phyloP scores from a whole-genome alignment of 2,888 invertebrate species.

The Tuberolachnus salignus region DNA sequence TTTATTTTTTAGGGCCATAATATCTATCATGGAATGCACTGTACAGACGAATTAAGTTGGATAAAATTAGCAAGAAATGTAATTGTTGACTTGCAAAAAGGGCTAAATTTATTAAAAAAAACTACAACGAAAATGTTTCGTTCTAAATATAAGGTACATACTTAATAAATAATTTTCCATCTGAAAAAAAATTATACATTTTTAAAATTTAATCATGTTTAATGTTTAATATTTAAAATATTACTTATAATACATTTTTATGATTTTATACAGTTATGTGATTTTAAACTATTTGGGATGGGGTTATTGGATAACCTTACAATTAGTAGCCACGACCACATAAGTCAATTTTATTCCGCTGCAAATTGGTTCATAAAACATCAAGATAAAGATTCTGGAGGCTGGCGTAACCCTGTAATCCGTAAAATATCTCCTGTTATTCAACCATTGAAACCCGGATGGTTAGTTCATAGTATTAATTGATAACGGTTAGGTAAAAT shows the following conservation, averaged over 20 bases:
- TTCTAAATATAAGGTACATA: conserved; percentile 73
- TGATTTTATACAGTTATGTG: conserved; percentile 65
- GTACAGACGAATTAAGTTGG: conserved; percentile 62
- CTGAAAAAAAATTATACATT: too few relatives aligned
- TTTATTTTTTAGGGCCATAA: conserved; percentile 70
- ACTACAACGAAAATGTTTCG: conserved; percentile 74
- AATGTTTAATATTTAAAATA: background rate
- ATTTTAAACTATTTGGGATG: conserved; percentile 72
- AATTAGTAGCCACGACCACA: conserved; percentile 82
- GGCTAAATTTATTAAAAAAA: conserved; percentile 69
- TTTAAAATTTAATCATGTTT: background rate
- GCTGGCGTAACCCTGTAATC: conserved; percentile 90
- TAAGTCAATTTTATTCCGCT: conserved; percentile 88
- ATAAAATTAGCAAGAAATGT: conserved; percentile 81
- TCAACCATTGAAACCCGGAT: conserved; percentile 81
- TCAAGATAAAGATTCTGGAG: conserved; percentile 85
- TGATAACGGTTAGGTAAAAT: background rate
- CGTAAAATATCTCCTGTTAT: conserved; percentile 77
- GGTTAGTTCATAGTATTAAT: conserved; percentile 65
- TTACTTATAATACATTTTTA: background rate
- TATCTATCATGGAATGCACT: conserved; percentile 85
- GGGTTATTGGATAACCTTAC: conserved; percentile 80
- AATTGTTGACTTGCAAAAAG: conserved; percentile 89
- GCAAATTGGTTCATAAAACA: conserved; percentile 89
- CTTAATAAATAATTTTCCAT: background rate